Evolutionary conservation across 2,888 invertebrate species (phyloP), one percentile per base, ranked within the genome.

Genomic region (Lacanobia oleracea): DNA sequence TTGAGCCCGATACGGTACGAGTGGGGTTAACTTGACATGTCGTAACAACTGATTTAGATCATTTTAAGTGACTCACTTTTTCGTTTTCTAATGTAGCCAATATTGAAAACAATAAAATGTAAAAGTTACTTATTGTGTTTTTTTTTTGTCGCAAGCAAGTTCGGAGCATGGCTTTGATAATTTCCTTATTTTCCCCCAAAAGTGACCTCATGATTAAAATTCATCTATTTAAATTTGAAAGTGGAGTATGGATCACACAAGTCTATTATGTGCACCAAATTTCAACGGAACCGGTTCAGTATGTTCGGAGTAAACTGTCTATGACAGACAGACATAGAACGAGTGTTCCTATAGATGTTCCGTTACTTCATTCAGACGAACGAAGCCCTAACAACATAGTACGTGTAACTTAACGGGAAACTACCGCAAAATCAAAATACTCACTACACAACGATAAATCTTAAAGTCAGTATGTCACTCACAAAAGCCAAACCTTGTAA

Each of bases 1-100:
- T 86, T 83, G 63, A 75, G 66, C 73, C 82, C 69, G 89, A 90
- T 90, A 89, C 63, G 74, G 48, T 48, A 61, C 63, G 77, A 81
- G 68, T 80, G 66, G 75, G 81, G 72, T 64, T 77, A 72, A 83
- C 79, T 79, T 84, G 79, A 85, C 84, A 77, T 72, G 79, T 82
- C 83, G 79, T 81, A 78, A 72, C 73, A 65, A 78, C 75, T 72
- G 74, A 77, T 84, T 77, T 72, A 64, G 79, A 81, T 77, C 79
- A 79, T 80, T 83, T 74, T 62, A 80, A 73, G 72, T 60, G 54
- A 82, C 63, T 82, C 72, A 64, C 73, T 37, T 53, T 64, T 53
- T 45, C n/a, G 33, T 57, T 8, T 10, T 18, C 10, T 33, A 2
- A 8, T 48, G 45, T 18, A 27, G 27, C 27, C 27, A 27, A 27